Evolutionary conservation across 64 coral and sea anemone genomes (phyloP).

Genomic region (Stichodactyla helianthus): DNA sequence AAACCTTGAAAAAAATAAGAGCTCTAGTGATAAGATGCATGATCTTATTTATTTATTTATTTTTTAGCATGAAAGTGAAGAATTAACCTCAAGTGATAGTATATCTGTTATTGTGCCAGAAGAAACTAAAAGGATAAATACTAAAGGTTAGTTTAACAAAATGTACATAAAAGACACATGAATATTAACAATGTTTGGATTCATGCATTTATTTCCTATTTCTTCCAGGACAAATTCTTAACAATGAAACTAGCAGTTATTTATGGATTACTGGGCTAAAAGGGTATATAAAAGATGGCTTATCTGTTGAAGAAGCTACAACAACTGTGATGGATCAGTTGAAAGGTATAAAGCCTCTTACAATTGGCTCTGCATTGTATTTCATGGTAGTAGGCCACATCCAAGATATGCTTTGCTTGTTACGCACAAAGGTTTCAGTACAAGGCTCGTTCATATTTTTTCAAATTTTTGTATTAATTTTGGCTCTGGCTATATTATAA

Average conservation of each 20-base stretch:
- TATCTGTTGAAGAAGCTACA: constrained; percentile 32
- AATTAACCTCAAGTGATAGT: not conserved
- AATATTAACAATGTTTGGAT: too few species aligned
- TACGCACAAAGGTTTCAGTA: not conserved
- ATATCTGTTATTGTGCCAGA: not conserved
- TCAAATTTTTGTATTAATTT: too few species aligned
- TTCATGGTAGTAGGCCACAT: too few species aligned
- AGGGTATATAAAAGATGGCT: not conserved
- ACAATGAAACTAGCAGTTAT: constrained; percentile 13
- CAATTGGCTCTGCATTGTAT: not conserved
- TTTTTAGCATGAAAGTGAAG: not conserved
- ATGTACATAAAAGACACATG: not conserved
- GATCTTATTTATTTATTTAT: not conserved
- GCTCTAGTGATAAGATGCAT: not conserved
- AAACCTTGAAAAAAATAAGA: not conserved
- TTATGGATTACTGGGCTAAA: constrained; percentile 49
- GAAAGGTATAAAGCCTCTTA: not conserved
- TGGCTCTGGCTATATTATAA: too few species aligned
- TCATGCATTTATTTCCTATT: too few species aligned
- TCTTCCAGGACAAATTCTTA: not conserved
- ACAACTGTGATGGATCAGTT: constrained; percentile 22
- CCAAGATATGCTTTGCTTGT: too few species aligned
- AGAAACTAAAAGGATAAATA: not conserved
- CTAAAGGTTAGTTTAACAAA: not conserved
- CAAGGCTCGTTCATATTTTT: not conserved